These are phyloP conservation scores for Pollicipes pollicipes DNA, from an alignment of 1,140 invertebrate species.

Conservation along the genomic window DNA sequence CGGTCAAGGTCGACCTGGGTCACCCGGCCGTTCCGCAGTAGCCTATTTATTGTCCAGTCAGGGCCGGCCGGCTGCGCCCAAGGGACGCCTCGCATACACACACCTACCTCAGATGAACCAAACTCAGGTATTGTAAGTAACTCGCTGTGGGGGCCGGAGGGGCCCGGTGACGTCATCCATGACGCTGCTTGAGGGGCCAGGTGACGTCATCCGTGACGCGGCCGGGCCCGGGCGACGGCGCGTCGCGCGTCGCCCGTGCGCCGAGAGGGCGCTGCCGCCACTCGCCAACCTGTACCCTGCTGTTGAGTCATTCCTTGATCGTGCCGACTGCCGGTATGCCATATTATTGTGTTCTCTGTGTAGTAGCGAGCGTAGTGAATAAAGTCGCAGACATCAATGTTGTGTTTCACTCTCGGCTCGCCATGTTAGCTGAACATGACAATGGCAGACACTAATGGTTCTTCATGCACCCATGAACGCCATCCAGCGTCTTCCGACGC, in stretches of 20 bases:
- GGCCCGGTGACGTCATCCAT: not conserved
- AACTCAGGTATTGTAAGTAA: not conserved
- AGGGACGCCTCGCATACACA: not conserved
- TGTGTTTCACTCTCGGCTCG: not conserved
- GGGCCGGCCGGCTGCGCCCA: too few species aligned
- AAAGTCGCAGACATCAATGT: not conserved
- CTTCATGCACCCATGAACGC: too few species aligned
- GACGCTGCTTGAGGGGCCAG: not conserved
- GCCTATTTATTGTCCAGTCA: not conserved
- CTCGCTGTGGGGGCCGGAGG: too few species aligned
- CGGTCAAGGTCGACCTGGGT: not conserved
- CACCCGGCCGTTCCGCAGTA: not conserved
- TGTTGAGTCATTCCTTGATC: not conserved
- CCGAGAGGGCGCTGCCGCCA: too few species aligned
- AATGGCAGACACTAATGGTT: too few species aligned
- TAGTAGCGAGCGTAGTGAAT: not conserved
- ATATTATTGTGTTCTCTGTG: not conserved
- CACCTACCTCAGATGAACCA: conserved; percentile 1
- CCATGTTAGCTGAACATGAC: too few species aligned
- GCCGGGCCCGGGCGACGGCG: not conserved
- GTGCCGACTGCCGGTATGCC: not conserved
- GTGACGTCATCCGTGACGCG: not conserved
- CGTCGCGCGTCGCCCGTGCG: too few species aligned
- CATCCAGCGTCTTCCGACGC: too few species aligned
- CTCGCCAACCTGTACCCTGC: not conserved